These are phyloP conservation scores for Geotrypetes seraphini DNA, from an alignment of 2,797 vertebrate species.

Conservation along the genomic window DNA sequence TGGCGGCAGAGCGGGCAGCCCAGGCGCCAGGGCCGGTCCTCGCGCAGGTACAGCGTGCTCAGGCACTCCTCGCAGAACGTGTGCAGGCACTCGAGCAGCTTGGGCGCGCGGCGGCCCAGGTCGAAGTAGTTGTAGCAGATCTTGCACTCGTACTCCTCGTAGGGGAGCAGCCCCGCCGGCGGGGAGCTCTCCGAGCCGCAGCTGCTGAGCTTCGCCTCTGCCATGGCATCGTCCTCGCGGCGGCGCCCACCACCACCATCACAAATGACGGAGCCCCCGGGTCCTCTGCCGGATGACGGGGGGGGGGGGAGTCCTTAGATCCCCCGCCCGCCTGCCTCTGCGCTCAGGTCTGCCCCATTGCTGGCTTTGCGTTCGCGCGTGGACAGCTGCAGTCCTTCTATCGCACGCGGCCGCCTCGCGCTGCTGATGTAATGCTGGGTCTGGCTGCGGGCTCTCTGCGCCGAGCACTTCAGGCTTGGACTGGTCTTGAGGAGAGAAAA, in stretches of 20 bases:
- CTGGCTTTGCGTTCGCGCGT: slow-evolving; percentile 3
- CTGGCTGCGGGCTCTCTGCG: slow-evolving; percentile 5
- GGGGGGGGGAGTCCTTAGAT: no score
- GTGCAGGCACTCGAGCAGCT: slow-evolving; percentile 87
- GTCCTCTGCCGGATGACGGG: no score
- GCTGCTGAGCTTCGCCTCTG: slow-evolving; percentile 45
- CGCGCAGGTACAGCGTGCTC: slow-evolving; percentile 78
- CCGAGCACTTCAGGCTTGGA: slow-evolving; percentile 10
- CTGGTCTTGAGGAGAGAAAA: slow-evolving; percentile 3
- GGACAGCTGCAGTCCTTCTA: not conserved
- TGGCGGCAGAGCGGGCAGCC: slow-evolving; percentile 83
- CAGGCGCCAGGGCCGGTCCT: slow-evolving; percentile 59
- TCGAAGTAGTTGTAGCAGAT: slow-evolving; percentile 95
- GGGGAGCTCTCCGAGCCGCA: slow-evolving; percentile 2
- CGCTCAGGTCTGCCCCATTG: not conserved
- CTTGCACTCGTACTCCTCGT: slow-evolving; percentile 89
- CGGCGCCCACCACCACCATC: no score
- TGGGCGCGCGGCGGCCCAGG: slow-evolving; percentile 79
- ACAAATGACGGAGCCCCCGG: no score
- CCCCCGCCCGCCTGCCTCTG: slow-evolving; percentile 3
- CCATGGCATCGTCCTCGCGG: slow-evolving; percentile 58
- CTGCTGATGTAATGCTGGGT: slow-evolving; percentile 18
- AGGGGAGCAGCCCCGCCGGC: slow-evolving; percentile 30
- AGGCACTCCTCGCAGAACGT: slow-evolving; percentile 93
- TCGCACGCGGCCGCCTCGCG: not conserved